These are phyloP conservation scores for Prietella phreatophila DNA, from an alignment of 2,113 vertebrate genomes.

Conservation along the genomic window DNA sequence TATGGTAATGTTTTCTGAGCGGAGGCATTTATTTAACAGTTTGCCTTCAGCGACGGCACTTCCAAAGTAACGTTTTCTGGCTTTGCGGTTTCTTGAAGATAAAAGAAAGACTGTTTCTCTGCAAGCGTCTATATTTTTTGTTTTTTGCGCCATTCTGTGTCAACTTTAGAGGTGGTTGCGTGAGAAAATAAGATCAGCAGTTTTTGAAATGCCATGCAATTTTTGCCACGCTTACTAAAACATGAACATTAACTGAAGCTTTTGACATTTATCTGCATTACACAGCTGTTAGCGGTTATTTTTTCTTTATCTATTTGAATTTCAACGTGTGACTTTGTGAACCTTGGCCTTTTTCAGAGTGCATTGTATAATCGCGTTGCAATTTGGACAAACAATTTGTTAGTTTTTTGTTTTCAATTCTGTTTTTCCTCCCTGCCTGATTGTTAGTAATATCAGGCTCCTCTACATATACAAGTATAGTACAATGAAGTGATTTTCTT, in stretches of 20 bases:
- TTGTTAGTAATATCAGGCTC: neutral
- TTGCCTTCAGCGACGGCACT: neutral
- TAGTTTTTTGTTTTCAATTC: neutral
- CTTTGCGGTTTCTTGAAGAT: too few relatives aligned
- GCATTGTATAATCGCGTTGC: too few relatives aligned
- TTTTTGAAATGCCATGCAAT: too few relatives aligned
- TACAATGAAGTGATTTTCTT: neutral
- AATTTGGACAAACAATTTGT: too few relatives aligned
- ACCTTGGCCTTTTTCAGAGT: too few relatives aligned
- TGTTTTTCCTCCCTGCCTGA: neutral
- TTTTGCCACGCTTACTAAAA: neutral
- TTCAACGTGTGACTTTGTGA: too few relatives aligned
- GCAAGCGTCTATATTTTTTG: too few relatives aligned
- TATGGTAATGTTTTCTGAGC: neutral
- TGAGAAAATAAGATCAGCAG: too few relatives aligned
- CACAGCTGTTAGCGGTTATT: neutral
- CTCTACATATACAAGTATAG: neutral
- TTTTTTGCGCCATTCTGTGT: too few relatives aligned
- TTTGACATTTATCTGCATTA: neutral
- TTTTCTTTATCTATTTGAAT: too few relatives aligned
- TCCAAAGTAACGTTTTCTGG: neutral
- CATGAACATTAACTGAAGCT: neutral
- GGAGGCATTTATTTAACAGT: neutral
- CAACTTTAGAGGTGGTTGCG: too few relatives aligned
- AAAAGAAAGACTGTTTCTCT: too few relatives aligned